phyloP scores from a whole-genome alignment of 2,113 vertebrate genomes.

The Halichoerus grypus region DNA sequence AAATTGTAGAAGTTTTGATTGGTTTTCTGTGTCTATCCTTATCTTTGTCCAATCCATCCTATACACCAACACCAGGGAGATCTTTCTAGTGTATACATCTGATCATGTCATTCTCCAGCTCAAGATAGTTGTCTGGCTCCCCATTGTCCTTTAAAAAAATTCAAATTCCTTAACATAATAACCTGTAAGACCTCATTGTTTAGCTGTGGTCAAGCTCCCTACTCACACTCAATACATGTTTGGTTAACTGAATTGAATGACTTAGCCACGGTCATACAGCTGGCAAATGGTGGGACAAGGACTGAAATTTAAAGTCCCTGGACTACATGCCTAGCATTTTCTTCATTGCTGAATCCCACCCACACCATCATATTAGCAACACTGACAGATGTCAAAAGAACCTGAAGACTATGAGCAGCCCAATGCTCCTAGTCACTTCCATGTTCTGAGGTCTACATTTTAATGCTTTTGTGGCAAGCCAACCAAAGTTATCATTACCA shows the following conservation, averaged over 20 bases:
- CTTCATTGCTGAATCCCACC: not conserved
- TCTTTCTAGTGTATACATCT: not conserved
- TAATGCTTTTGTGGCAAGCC: not conserved
- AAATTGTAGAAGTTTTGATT: not conserved
- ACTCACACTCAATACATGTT: not conserved
- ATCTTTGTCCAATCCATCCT: not conserved
- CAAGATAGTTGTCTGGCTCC: not conserved
- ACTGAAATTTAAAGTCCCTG: not conserved
- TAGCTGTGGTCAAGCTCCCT: not conserved
- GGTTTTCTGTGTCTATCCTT: not conserved
- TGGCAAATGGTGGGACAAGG: not conserved
- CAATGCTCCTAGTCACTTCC: not conserved
- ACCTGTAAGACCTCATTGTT: not conserved
- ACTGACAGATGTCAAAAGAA: not conserved
- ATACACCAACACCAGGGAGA: not conserved
- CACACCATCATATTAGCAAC: not conserved
- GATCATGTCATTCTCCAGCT: not conserved
- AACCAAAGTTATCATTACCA: not conserved
- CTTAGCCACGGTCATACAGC: not conserved
- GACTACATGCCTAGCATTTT: not conserved
- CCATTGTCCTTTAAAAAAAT: not conserved
- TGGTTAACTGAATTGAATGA: not conserved
- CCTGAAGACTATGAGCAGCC: not conserved
- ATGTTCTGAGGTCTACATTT: not conserved
- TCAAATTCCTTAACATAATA: not conserved